Evolutionary conservation across 35 echinoderm and acorn worm genomes (phyloP).

Genomic region (Lytechinus pictus): DNA sequence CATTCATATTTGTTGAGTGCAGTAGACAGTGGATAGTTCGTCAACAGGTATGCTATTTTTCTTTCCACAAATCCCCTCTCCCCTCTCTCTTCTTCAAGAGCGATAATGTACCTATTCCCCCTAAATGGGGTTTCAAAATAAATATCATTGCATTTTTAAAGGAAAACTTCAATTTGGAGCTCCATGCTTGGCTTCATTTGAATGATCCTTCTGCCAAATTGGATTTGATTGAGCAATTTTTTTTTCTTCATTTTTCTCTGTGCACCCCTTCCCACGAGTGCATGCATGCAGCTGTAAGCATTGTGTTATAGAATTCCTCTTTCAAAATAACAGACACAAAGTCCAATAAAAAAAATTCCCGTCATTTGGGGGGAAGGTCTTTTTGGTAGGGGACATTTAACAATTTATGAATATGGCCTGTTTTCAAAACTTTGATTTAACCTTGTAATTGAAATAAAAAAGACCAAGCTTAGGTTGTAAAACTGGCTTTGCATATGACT

Average conservation of each 20-base stretch:
- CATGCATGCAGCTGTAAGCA: not conserved
- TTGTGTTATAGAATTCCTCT: not conserved
- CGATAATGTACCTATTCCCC: not conserved
- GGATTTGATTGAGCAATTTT: not conserved
- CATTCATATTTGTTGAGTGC: constrained; percentile 4
- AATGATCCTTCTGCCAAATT: constrained; percentile 5
- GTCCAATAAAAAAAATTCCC: not conserved
- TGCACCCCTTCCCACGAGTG: not conserved
- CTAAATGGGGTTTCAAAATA: not conserved
- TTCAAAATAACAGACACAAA: constrained; percentile 13
- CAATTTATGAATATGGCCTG: not conserved
- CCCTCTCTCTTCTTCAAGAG: not conserved
- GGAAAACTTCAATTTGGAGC: not conserved
- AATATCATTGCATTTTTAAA: not conserved
- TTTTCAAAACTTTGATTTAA: not conserved
- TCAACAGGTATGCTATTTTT: not conserved
- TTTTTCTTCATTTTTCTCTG: not conserved
- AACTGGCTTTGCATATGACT: not conserved
- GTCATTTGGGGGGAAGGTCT: too few species aligned
- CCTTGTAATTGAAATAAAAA: not conserved
- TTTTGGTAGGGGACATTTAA: too few species aligned
- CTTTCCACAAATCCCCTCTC: not conserved
- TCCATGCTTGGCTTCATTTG: constrained; percentile 2
- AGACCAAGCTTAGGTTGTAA: not conserved
- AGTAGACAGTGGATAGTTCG: not conserved